Conservation (phyloP, 1,140 invertebrate species). For the Ganaspis sp. region DNA sequence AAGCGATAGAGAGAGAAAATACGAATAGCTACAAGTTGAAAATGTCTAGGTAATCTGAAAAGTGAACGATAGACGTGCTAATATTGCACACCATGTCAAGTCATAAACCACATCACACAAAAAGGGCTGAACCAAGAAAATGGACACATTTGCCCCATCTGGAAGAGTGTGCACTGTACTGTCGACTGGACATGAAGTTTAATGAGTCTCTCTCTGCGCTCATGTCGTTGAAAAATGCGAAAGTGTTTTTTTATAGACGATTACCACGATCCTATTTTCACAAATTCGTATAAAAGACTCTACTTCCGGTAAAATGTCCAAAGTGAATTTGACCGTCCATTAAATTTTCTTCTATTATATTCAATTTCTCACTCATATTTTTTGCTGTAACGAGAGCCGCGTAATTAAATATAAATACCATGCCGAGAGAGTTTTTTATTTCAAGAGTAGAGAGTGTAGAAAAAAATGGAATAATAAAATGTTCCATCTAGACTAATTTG, state of each 20-base stretch:
- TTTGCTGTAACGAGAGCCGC: too few relatives aligned
- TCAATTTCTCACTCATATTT: too few relatives aligned
- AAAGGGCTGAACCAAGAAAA: background rate
- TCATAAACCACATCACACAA: background rate
- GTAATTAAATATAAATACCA: too few relatives aligned
- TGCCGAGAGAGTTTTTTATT: too few relatives aligned
- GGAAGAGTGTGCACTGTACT: background rate
- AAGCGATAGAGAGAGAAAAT: too few relatives aligned
- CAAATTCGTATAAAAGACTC: conserved; percentile 1
- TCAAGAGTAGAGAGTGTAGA: too few relatives aligned
- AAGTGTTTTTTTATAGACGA: conserved; percentile 5
- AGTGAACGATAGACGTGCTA: background rate
- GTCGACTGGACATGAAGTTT: background rate
- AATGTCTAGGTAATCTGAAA: background rate
- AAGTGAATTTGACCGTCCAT: background rate
- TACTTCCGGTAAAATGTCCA: background rate
- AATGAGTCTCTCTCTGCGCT: background rate
- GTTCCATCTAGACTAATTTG: too few relatives aligned
- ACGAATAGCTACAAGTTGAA: background rate
- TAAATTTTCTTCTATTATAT: too few relatives aligned
- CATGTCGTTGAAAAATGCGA: conserved; percentile 21
- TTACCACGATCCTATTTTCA: conserved; percentile 3
- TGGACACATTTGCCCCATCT: background rate
- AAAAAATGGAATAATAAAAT: too few relatives aligned
- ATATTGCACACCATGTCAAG: background rate